Percentiles rank a stretch among this genome's conserved stretches.
These are phyloP conservation scores for Cotesia glomerata DNA, from an alignment of 1,140 invertebrate species.

Conservation along the genomic window DNA sequence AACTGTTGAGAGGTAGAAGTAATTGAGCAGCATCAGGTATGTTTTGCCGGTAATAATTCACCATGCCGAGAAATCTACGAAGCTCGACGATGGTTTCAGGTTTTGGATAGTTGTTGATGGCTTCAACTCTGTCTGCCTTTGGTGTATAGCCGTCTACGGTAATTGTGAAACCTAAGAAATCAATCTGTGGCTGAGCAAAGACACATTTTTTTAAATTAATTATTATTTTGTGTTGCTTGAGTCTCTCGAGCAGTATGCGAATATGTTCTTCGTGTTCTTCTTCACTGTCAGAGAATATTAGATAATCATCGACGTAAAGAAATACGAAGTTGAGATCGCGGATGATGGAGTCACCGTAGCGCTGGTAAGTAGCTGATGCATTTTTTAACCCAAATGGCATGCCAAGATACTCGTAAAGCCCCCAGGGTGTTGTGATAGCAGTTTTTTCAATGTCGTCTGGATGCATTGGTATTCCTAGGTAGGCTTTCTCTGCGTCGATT, in stretches of 20 bases:
- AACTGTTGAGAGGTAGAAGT: slow-evolving; percentile 32
- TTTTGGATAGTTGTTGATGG: slow-evolving; percentile 42
- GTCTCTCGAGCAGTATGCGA: background rate
- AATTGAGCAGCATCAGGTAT: slow-evolving; percentile 36
- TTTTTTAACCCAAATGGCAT: slow-evolving; percentile 52
- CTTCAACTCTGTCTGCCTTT: slow-evolving; percentile 31
- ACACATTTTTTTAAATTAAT: background rate
- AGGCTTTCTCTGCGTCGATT: slow-evolving; percentile 55
- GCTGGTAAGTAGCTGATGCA: slow-evolving; percentile 35
- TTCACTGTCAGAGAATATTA: slow-evolving; percentile 14
- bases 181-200: background rate
- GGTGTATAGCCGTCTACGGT: slow-evolving; percentile 44
- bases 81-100: slow-evolving; percentile 41
- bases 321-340: slow-evolving; percentile 21
- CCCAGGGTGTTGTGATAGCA: slow-evolving; percentile 41
- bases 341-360: slow-evolving; percentile 28
- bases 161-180: slow-evolving; percentile 22
- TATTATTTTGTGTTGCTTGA: background rate
- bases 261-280: slow-evolving; percentile 29
- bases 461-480: slow-evolving; percentile 57
- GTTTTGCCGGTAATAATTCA: slow-evolving; percentile 51
- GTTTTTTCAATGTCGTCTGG: slow-evolving; percentile 47
- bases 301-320: slow-evolving; percentile 28
- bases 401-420: slow-evolving; percentile 36
- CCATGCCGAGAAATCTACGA: slow-evolving; percentile 53